phyloP scores from a whole-genome alignment of 1,140 invertebrate species.

The Lepidurus apus region DNA sequence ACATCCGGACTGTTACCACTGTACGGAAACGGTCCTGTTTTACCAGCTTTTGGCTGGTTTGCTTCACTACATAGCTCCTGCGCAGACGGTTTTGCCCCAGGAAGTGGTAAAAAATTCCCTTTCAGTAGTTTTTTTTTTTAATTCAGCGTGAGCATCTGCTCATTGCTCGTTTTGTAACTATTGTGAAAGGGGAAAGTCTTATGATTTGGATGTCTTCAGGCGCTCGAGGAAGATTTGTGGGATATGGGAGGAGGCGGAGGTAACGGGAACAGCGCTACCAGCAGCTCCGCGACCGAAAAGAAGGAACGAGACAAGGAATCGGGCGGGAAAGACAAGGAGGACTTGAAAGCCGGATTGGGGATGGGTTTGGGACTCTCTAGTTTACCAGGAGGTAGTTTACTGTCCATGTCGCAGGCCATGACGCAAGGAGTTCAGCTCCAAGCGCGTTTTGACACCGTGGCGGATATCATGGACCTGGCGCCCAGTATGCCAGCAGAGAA shows the following conservation, averaged over 20 bases:
- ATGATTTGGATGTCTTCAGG: not conserved
- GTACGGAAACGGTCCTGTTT: conserved; percentile 87
- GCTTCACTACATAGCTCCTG: conserved; percentile 69
- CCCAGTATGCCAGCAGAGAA: conserved; percentile 76
- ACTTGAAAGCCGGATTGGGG: not conserved
- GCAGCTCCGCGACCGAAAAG: not conserved
- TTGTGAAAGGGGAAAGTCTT: not conserved
- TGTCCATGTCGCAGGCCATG: conserved; percentile 7
- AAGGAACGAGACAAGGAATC: not conserved
- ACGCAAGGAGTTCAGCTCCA: not conserved
- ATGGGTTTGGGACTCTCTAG: not conserved
- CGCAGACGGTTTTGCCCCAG: conserved; percentile 53
- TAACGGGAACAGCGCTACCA: not conserved
- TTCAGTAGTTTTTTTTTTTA: no score
- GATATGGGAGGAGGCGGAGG: not conserved
- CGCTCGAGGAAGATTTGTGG: not conserved
- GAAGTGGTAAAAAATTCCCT: not conserved
- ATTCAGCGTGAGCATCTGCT: no score
- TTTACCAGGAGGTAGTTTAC: not conserved
- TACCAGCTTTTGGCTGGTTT: conserved; percentile 80
- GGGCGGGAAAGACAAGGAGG: not conserved
- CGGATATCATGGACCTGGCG: conserved; percentile 69
- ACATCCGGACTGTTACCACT: conserved; percentile 73
- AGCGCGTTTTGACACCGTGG: conserved; percentile 85
- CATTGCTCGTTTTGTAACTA: not conserved